Evolutionary conservation across 2,113 vertebrate species (phyloP), one percentile per base, ranked within the genome.

Genomic region (Aphyosemion australe): DNA sequence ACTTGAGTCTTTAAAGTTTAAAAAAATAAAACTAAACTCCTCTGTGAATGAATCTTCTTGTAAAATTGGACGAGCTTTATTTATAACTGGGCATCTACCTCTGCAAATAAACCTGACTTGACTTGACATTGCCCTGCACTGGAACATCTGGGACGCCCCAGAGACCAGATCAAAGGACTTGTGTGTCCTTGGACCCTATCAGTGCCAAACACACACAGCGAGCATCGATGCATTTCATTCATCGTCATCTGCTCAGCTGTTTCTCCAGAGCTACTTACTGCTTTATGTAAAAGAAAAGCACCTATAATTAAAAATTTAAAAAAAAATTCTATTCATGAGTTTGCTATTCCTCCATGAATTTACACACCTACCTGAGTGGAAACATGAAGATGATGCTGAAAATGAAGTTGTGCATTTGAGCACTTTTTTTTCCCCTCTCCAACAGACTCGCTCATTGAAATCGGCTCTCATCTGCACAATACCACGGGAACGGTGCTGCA

Each of bases 81-180:
- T 84, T 84, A 90, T 82, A 77, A 77, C 70, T 55, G 73, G 80
- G 77, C 83, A 82, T 83, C 12, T 83, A 85, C 82, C 70, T 87
- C 74, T 78, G 80, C 74, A 84, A 87, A 88, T 84, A 87, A 88
- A 87, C 79, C 65, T 79, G 80, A 80, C 79, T 81, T 75, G 82
- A 85, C 87, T 81, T 75, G 82, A 85, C 87, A 83, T 79, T 87
- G 84, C 81, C 79, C 77, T 69, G 71, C 8, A 39, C 61, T 58
- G 68, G 72, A 88, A 87, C 89, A 87, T 90, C 85, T 89, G 89
- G 84, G 87, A 81, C 55, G 82, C 85, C 78, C 81, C 69, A 55
- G 83, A 81, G 84, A 85, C 72, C 37, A 65, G 78, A 90, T 84
- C 86, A 87, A 87, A 84, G 68, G 71, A 79, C 69, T 54, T 6